These are phyloP conservation scores for Apamea monoglypha DNA, from an alignment of 2,888 invertebrate genomes.

Conservation along the genomic window DNA sequence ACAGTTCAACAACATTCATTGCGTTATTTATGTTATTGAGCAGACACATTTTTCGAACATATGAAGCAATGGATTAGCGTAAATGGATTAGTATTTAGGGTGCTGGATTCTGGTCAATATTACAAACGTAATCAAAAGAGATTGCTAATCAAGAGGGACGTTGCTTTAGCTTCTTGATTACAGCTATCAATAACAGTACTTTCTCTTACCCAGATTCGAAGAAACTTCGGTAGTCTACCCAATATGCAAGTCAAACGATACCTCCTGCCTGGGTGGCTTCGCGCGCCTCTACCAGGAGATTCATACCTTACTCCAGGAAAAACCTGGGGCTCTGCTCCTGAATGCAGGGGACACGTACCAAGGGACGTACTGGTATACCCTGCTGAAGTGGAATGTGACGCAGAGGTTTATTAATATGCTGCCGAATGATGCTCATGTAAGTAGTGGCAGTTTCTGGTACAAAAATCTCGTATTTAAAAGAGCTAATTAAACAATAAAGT, in stretches of 20 bases:
- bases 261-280: constrained; percentile 92
- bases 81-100: too few relatives aligned
- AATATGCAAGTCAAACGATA: constrained; percentile 87
- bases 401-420: constrained; percentile 94
- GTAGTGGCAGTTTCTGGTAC: background rate
- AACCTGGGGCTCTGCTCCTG: constrained; percentile 92
- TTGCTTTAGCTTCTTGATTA: background rate
- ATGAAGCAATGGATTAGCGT: too few relatives aligned
- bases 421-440: constrained; percentile 94
- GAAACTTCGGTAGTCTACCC: constrained; percentile 90
- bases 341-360: constrained; percentile 96
- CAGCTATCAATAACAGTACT: background rate
- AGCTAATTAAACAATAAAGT: too few relatives aligned
- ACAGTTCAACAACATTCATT: too few relatives aligned
- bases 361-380: constrained; percentile 95
- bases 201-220: constrained; percentile 88
- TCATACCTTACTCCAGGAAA: constrained; percentile 82
- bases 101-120: too few relatives aligned
- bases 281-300: constrained; percentile 91
- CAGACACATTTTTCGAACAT: too few relatives aligned
- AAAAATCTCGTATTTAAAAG: too few relatives aligned
- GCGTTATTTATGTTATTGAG: too few relatives aligned
- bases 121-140: background rate
- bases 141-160: background rate
- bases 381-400: constrained; percentile 93